Evolutionary conservation across 2,888 invertebrate genomes (phyloP), one percentile per base, ranked within the genome.

Genomic region (Chromoteleia sp.): DNA sequence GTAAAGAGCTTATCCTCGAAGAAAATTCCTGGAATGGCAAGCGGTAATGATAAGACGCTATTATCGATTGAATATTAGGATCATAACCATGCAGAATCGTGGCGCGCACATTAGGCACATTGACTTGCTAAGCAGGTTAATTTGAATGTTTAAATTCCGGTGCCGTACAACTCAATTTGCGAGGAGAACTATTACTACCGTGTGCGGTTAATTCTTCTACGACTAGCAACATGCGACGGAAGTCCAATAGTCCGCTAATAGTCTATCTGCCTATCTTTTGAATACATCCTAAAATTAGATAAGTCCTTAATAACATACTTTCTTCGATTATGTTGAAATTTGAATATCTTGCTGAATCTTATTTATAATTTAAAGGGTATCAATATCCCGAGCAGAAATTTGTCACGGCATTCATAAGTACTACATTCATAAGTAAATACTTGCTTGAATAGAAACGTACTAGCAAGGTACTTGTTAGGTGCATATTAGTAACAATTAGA

Each of bases 111-210:
- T 90, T 88, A 88, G 84, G 86, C 85, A 85, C 86, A 89, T 90
- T 89, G 88, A 89, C 90, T 91, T 89, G 89, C 88, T 89, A 90
- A 90, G 87, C 84, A 86, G 87, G 89, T 89, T 91, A 90, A 91
- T 90, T 90, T 89, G 88, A 91, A 91, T 90, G 88, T 89, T 90
- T 89, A 89, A 90, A 91, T 90, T 91, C 89, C 84, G 80, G 79
- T 80, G 78, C 82, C 85, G 87, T 87, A 87, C 88, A 89, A 90
- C 90, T 90, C 89, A 88, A 91, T 90, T 89, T 90, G 88, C 86
- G 83, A 87, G 86, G 87, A 65, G 58, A 75, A 87, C 84, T 86
- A n/a, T 86, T 82, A 68, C 78, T 82, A 68, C 74, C 71, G 85
- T 82, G 85, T 86, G 87, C 86, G 85, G 88, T 88, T 89, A 81